These are phyloP conservation scores for Polypterus bichir DNA, from an alignment of 2,113 vertebrate species.

Conservation along the genomic window DNA sequence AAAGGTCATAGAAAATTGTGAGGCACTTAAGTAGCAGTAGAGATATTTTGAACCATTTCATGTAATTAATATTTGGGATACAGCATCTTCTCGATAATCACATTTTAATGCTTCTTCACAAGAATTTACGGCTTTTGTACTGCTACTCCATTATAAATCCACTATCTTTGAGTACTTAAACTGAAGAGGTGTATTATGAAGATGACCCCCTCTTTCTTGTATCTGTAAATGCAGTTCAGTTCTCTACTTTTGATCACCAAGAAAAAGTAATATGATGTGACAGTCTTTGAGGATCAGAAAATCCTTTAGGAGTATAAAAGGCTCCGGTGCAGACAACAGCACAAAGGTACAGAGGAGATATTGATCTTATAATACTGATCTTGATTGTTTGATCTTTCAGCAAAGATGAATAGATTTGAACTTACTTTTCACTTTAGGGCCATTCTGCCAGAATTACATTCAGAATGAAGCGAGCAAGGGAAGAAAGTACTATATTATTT, in stretches of 20 bases:
- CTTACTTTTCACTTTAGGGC: conserved; percentile 8
- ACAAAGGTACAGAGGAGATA: conserved; percentile 20
- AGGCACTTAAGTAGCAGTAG: no score
- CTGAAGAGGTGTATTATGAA: conserved; percentile 12
- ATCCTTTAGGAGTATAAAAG: conserved; percentile 29
- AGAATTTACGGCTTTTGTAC: no score
- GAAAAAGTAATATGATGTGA: conserved; percentile 17
- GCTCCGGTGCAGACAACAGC: conserved; percentile 18
- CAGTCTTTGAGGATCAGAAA: conserved; percentile 23
- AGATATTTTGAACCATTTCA: no score
- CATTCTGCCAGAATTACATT: no score
- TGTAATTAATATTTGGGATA: no score
- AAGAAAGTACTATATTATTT: no score
- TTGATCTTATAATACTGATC: conserved; percentile 24
- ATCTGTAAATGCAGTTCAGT: conserved; percentile 11
- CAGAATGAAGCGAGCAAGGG: no score
- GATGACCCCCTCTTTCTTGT: conserved; percentile 10
- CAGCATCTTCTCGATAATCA: no score
- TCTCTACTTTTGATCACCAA: conserved; percentile 19
- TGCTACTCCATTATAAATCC: conserved; percentile 7
- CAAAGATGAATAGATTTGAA: conserved; percentile 20
- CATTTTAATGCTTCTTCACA: no score
- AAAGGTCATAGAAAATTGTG: no score
- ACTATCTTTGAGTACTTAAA: conserved; percentile 15
- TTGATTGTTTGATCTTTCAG: conserved; percentile 26